Conservation (phyloP, 2,797 vertebrate species). For the Australoheros facetus region DNA sequence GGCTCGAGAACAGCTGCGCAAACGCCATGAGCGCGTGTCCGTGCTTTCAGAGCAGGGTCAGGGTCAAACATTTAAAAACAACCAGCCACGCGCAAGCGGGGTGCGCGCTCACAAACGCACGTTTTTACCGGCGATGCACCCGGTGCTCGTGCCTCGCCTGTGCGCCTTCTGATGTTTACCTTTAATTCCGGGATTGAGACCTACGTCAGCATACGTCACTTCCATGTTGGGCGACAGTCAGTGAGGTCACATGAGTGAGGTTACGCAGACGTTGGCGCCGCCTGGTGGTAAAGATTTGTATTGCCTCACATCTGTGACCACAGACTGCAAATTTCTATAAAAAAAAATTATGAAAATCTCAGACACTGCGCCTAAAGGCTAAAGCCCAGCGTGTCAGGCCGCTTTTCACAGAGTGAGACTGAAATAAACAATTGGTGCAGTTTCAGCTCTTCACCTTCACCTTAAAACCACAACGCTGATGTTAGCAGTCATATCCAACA, state of each 20-base stretch:
- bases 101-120: neutral
- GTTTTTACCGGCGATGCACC: accelerated
- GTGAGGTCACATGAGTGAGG: neutral
- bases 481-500: neutral
- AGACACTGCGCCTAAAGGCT: too few species aligned
- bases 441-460: neutral
- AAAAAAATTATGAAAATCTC: too few species aligned
- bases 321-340: neutral
- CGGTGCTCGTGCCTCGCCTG: accelerated
- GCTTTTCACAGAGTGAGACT: neutral
- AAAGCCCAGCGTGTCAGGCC: accelerated
- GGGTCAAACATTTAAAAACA: neutral
- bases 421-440: neutral
- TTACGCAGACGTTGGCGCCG: neutral
- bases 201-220: neutral
- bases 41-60: neutral
- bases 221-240: neutral
- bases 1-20: slow-evolving; percentile 49
- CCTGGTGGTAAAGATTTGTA: neutral
- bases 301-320: neutral
- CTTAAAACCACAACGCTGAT: neutral
- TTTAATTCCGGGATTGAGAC: slow-evolving; percentile 29
- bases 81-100: neutral
- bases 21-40: slow-evolving; percentile 45
- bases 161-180: neutral